Base-by-base conservation (phyloP, 1,140 invertebrate species). In the Potamilus streckersoni region DNA sequence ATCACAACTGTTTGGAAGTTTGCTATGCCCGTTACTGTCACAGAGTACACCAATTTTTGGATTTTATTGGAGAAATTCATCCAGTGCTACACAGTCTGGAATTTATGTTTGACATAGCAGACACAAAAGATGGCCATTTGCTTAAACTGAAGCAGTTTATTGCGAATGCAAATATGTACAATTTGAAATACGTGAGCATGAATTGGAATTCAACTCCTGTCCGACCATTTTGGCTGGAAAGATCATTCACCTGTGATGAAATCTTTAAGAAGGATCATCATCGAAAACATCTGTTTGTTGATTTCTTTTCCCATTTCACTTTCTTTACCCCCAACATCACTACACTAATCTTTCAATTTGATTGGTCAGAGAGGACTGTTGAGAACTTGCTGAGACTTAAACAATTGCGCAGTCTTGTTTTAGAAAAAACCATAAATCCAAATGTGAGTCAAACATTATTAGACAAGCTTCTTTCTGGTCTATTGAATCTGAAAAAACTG, bases 171-270 rank as follows among this genome's bases (percentile, higher is more conserved):
- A 74, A 80, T 17, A 76, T 81, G 15, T 70, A 73, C 31, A 80
- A 85, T 20, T 67, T 87, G 19, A 76, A 73, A 59, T 84, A 83
- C 76, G 84, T 82, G 13, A 73, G 84, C 49, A 74, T 89, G 55
- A 87, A 88, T 79, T 89, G 87, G 87, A n/a, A 88, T 58, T n/a
- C n/a, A n/a, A 89, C 86, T 5, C 87, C 88, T 14, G 73, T 81
- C 16, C 80, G 83, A 66, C 85, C 87, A 49, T n/a, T n/a, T n/a
- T n/a, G n/a, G n/a, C n/a, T n/a, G n/a, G n/a, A n/a, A n/a, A n/a
- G n/a, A n/a, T n/a, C 85, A 86, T 66, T 85, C 85, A 83, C 68
- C 78, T n/a, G n/a, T n/a, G 0, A 83, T 84, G 19, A 61, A 60
- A 14, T 49, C 38, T n/a, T n/a, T n/a, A n/a, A n/a, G n/a, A n/a